Evolutionary conservation across 1,140 invertebrate species (phyloP).

Genomic region (Magallana gigas): DNA sequence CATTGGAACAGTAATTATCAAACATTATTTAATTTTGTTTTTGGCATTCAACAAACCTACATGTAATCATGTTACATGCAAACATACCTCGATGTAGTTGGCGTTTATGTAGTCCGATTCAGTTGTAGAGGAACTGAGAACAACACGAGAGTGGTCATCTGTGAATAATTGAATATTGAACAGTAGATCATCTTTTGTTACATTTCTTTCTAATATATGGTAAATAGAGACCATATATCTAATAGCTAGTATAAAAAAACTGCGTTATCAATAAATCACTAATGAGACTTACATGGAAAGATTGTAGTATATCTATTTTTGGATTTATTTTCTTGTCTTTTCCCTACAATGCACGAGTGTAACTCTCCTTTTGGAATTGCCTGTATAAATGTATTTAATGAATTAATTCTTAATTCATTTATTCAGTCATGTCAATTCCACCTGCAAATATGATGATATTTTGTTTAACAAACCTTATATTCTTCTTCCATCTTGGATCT

Average conservation of each 20-base stretch:
- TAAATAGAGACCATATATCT: no score
- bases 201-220: no score
- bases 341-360: not conserved
- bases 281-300: not conserved
- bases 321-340: not conserved
- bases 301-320: not conserved
- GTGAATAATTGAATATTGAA: not conserved
- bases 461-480: not conserved
- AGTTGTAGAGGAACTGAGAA: not conserved
- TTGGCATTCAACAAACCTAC: not conserved
- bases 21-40: no score
- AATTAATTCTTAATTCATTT: no score
- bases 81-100: not conserved
- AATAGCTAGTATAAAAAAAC: no score
- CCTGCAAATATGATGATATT: no score
- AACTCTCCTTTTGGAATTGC: not conserved
- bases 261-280: no score
- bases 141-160: conserved; percentile 28
- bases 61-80: conserved; percentile 3
- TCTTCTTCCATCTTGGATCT: not conserved
- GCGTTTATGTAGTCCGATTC: conserved; percentile 32
- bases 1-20: no score
- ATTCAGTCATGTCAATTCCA: no score
- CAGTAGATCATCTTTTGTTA: no score
- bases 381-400: not conserved